These are phyloP conservation scores for Pseudochirops cupreus DNA, from an alignment of 2,797 vertebrate genomes.

Conservation along the genomic window DNA sequence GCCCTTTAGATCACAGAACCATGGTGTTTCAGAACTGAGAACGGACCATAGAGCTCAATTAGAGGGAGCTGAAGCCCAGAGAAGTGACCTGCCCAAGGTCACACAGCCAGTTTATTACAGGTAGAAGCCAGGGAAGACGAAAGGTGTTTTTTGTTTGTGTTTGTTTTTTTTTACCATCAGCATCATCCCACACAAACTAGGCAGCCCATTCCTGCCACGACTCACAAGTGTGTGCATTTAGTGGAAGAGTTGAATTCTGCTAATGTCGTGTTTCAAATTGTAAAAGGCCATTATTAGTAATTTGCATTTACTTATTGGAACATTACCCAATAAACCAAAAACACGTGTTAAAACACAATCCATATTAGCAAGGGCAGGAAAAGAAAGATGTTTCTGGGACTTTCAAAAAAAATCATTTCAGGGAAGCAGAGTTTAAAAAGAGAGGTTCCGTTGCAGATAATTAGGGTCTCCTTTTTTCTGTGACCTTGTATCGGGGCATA, in stretches of 20 bases:
- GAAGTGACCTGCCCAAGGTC: constrained; percentile 31
- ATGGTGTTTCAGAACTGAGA: neutral
- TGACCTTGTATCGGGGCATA: constrained; percentile 88
- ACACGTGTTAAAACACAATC: constrained; percentile 74
- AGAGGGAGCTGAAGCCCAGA: constrained; percentile 14
- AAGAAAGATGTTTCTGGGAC: constrained; percentile 69
- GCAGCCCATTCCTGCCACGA: neutral
- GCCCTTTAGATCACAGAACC: constrained; percentile 54
- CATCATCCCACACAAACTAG: neutral
- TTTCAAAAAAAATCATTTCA: constrained; percentile 56
- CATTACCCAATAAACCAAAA: constrained; percentile 75
- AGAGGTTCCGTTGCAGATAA: constrained; percentile 75
- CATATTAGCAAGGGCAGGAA: constrained; percentile 65
- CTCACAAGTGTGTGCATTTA: constrained; percentile 36
- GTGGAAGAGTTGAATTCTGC: constrained; percentile 66
- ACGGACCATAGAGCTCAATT: neutral
- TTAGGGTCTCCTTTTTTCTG: constrained; percentile 88
- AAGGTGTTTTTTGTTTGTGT: neutral
- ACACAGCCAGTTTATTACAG: neutral
- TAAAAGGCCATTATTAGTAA: constrained; percentile 71
- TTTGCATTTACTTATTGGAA: constrained; percentile 77
- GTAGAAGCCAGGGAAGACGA: neutral
- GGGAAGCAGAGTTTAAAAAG: constrained; percentile 47
- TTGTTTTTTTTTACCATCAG: neutral
- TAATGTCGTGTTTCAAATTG: constrained; percentile 74